Base-by-base conservation (phyloP, 1,140 invertebrate genomes). In the Magallana ariakensis region DNA sequence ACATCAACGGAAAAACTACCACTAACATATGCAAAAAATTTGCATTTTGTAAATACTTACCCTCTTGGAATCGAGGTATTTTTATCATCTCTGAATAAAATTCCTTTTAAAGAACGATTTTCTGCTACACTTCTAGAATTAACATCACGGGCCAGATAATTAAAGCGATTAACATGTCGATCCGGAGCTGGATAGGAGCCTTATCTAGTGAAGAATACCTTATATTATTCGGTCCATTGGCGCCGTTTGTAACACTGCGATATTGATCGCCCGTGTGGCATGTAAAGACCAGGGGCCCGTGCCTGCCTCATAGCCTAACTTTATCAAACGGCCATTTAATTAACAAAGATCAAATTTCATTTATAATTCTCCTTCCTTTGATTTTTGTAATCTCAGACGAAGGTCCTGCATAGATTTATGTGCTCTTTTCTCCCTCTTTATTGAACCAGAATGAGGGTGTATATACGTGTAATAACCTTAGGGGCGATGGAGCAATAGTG, bases 271-370 rank as follows among this genome's bases (percentile, higher is more conserved):
- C 15, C 22, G 9, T 22, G 66, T 75, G 66, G 13, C 66, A 13
- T 16, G 5, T n/a, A 60, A n/a, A 10, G n/a, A 75, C 66, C 66
- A 7, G 22, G 19, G 13, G 22, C 66, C 22, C 66, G 66, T 75
- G 66, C 66, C 66, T 26, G 66, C 22, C 33, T 26, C 22, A 75
- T 26, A 75, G 22, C 66, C 66, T 26, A 11, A 75, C 13, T 75
- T 9, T 75, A 75, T 11, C 66, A 26, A 75, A 13, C 66, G 19
- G 66, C 22, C 9, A 26, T 33, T 75, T 26, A 75, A 26, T 75
- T 75, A 26, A 62, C 58, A 62, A 75, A 75, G 66, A 75, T 75
- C 66, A 75, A 13, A 75, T 75, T 75, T 75, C 66, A 75, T 33
- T 2, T 26, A 75, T 26, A 26, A 26, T 26, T 13, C 66, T 75